Evolutionary conservation across 1,140 invertebrate species (phyloP).

Genomic region (Phortica variegata): DNA sequence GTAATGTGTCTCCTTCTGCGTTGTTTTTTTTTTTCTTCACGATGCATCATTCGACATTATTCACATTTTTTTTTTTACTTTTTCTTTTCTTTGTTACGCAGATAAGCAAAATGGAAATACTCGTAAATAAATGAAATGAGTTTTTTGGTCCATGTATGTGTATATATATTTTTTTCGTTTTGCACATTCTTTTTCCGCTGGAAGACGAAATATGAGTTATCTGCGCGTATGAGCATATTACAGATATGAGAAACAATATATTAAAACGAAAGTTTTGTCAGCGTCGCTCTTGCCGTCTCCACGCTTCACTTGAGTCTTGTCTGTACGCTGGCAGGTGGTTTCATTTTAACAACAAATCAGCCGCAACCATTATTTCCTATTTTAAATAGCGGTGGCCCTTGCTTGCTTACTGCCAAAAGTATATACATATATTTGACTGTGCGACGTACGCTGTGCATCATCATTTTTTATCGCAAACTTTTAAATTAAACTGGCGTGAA

Average conservation of each 20-base stretch:
- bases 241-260: conserved; percentile 52
- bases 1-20: background rate
- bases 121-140: too few species aligned
- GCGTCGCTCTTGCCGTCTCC: conserved; percentile 24
- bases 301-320: conserved; percentile 14
- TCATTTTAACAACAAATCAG: conserved; percentile 31
- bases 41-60: too few species aligned
- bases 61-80: background rate
- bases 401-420: too few species aligned
- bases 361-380: conserved; percentile 46
- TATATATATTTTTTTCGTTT: too few species aligned
- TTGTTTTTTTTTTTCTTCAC: background rate
- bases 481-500: conserved; percentile 51
- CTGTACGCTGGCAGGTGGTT: conserved; percentile 17
- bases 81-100: conserved; percentile 31
- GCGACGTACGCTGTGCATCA: conserved; percentile 36
- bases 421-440: conserved; percentile 4
- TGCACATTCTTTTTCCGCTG: too few species aligned
- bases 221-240: conserved; percentile 10
- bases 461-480: conserved; percentile 53
- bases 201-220: conserved; percentile 47
- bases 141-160: too few species aligned
- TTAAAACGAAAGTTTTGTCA: conserved; percentile 40
- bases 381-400: conserved; percentile 38
- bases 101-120: conserved; percentile 50